phyloP scores from a whole-genome alignment of 2,113 vertebrate species.

The Charadrius vociferus region DNA sequence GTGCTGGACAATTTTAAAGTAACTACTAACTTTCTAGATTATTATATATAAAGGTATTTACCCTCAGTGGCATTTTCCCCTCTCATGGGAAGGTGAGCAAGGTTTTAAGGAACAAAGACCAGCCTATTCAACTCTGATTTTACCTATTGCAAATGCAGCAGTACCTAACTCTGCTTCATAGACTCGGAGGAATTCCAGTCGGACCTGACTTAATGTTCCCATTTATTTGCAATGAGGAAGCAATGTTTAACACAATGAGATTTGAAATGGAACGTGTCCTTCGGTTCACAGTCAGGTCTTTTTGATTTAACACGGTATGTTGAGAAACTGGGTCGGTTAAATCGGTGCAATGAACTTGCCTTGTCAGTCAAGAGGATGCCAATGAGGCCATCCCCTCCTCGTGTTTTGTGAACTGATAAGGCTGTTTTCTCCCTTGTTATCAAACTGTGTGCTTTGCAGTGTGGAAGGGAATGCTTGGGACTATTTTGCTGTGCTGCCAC shows the following conservation, averaged over 20 bases:
- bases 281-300: neutral
- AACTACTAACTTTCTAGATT: neutral
- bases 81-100: neutral
- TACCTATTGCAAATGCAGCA: neutral
- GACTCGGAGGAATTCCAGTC: slow-evolving; percentile 9
- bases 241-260: neutral
- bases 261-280: neutral
- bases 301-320: neutral
- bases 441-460: neutral
- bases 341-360: neutral
- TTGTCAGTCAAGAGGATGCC: neutral
- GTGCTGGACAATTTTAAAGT: neutral
- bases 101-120: neutral
- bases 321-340: neutral
- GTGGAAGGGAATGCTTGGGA: rapidly evolving
- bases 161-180: neutral
- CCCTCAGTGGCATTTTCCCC: neutral
- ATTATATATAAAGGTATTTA: neutral
- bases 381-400: rapidly evolving
- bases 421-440: neutral
- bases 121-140: neutral
- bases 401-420: neutral
- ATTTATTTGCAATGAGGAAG: slow-evolving; percentile 30
- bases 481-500: neutral
- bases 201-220: slow-evolving; percentile 13